Evolutionary conservation across 2,797 vertebrate species (phyloP), one percentile per base, ranked within the genome.

Genomic region (Gymnopithys bicolor): DNA sequence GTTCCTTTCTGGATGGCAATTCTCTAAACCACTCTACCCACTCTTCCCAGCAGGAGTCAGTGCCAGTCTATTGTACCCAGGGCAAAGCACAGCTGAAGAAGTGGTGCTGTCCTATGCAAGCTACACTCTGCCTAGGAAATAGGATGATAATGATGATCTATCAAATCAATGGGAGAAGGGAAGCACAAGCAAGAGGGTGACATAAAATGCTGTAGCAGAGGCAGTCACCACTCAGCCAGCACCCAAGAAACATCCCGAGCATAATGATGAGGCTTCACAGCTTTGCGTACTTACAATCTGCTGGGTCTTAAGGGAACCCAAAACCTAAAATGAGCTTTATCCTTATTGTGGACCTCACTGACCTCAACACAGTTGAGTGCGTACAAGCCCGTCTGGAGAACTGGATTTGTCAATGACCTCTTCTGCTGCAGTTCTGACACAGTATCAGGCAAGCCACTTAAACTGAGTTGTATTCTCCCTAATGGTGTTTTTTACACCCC

Each of bases 341-440:
- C 13, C 19, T 82, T 24, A 3, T 28, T 58, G 22, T 55, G 30
- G 63, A 11, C 6, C 19, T 91, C 30, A 25, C 30, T 73, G 66
- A 41, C 23, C 35, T 49, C 37, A 27, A 17, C 32, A 10, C 10
- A 5, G 17, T 5, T 63, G 48, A 53, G 19, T 17, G 43, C 32
- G 49, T 21, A 39, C 1, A 2, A 64, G 14, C 45, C 41, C 49
- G 33, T 19, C 46, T 4, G 1, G 46, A 73, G 43, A 55, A 35
- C 11, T 30, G 15, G 18, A 58, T 60, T 63, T 93, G 28, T 55
- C 59, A 21, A 11, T 13, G 17, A 32, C 19, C 0, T 0, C 27
- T 70, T 75, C 62, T 32, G 17, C 4, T 43, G 48, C 33, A 69
- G 28, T 45, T 89, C 62, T 67, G 82, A 52, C 27, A 33, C 5